Conservation (phyloP, 1,140 invertebrate genomes). For the Saccostrea cuccullata region DNA sequence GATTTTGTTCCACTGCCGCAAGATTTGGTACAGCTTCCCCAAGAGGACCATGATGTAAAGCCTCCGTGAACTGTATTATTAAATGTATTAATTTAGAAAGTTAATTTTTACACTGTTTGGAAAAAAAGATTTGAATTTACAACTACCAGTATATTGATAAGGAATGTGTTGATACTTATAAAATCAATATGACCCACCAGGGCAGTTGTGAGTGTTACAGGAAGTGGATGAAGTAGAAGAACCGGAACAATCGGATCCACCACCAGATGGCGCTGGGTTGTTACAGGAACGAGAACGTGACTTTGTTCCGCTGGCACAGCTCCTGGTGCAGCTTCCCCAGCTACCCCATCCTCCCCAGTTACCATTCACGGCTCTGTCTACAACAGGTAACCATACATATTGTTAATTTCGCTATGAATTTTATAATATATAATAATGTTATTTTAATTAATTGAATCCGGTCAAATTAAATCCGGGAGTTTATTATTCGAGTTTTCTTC, state of each 20-base stretch:
- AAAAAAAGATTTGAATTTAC: background rate
- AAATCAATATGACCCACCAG: background rate
- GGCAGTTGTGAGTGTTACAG: conserved; percentile 40
- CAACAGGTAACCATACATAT: no score
- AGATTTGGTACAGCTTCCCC: conserved; percentile 83
- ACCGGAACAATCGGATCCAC: conserved; percentile 64
- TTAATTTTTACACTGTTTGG: no score
- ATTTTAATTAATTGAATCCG: no score
- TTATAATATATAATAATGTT: no score
- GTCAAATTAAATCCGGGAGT: no score
- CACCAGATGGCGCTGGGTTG: conserved; percentile 60
- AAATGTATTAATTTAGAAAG: background rate
- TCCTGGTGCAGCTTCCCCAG: conserved; percentile 62
- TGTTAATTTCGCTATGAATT: no score
- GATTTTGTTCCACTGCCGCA: conserved; percentile 82
- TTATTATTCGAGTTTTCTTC: no score
- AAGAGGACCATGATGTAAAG: conserved; percentile 83
- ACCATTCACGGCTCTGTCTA: conserved; percentile 54
- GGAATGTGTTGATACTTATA: background rate
- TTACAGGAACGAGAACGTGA: conserved; percentile 59
- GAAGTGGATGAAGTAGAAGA: background rate
- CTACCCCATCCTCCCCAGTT: conserved; percentile 66
- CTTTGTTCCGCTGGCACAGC: conserved; percentile 62
- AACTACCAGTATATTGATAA: background rate
- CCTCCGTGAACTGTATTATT: conserved; percentile 79